These are phyloP conservation scores for Proterorhinus semilunaris DNA, from an alignment of 2,113 vertebrate species.

Conservation along the genomic window DNA sequence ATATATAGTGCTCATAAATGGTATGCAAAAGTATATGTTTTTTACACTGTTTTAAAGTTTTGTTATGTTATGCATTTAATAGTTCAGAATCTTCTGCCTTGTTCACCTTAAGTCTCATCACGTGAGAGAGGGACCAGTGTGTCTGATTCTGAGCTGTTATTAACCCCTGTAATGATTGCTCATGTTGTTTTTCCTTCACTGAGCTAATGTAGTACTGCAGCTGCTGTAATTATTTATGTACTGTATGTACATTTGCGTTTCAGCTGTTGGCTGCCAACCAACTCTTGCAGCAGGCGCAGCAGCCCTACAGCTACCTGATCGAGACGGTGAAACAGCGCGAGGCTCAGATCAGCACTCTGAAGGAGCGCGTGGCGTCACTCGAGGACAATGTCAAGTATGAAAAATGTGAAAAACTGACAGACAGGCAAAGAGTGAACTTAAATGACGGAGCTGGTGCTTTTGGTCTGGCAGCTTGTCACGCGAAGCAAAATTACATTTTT, in stretches of 20 bases:
- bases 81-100: background rate
- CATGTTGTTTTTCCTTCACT: background rate
- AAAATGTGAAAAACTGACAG: background rate
- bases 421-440: background rate
- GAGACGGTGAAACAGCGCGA: constrained; percentile 89
- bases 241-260: constrained; percentile 26
- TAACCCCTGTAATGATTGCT: background rate
- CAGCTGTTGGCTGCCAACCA: constrained; percentile 86
- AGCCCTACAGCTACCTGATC: constrained; percentile 92
- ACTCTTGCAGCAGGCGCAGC: constrained; percentile 87
- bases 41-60: background rate
- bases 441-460: background rate
- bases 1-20: no score
- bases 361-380: constrained; percentile 78
- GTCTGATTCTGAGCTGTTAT: background rate
- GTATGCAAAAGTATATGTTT: no score
- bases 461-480: background rate
- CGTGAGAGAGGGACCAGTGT: background rate
- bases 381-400: constrained; percentile 88
- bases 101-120: background rate
- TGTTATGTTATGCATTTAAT: background rate
- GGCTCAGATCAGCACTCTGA: constrained; percentile 81
- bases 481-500: background rate
- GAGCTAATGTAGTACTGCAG: background rate
- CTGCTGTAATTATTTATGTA: background rate